Evolutionary conservation across 1,140 invertebrate species (phyloP).

Genomic region (Drosophila rhopaloa): DNA sequence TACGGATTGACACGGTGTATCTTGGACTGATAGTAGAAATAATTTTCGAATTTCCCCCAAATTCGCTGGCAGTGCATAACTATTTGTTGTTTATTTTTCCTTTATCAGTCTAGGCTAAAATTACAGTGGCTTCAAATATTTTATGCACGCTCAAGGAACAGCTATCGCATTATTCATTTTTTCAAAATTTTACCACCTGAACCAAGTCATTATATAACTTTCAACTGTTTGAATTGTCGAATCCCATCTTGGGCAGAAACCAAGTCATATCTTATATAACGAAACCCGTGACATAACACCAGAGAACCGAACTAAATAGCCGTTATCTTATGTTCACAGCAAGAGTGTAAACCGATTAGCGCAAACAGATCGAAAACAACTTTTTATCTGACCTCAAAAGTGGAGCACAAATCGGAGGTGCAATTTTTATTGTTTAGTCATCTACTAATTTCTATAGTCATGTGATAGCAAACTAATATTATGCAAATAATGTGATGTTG

Average conservation of each 20-base stretch:
- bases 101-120: slow-evolving; percentile 16
- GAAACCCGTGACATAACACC: slow-evolving; percentile 28
- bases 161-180: not conserved
- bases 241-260: not conserved
- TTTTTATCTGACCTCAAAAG: slow-evolving; percentile 31
- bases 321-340: slow-evolving; percentile 25
- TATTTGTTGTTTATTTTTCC: slow-evolving; percentile 13
- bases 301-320: slow-evolving; percentile 2
- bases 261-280: slow-evolving; percentile 10
- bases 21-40: not conserved
- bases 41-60: slow-evolving; percentile 2
- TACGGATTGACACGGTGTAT: slow-evolving; percentile 2
- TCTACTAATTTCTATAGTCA: slow-evolving; percentile 15
- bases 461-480: slow-evolving; percentile 29
- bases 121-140: slow-evolving; percentile 6
- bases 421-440: slow-evolving; percentile 4
- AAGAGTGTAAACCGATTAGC: slow-evolving; percentile 24
- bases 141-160: not conserved
- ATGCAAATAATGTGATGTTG: slow-evolving; percentile 25
- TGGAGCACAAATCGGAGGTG: slow-evolving; percentile 16
- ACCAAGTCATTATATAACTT: slow-evolving; percentile 9
- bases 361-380: slow-evolving; percentile 28
- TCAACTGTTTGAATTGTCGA: not conserved
- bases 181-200: slow-evolving; percentile 6
- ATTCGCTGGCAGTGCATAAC: slow-evolving; percentile 17